Conservation (phyloP, 2,888 invertebrate genomes). For the Gastrophysa polygoni region DNA sequence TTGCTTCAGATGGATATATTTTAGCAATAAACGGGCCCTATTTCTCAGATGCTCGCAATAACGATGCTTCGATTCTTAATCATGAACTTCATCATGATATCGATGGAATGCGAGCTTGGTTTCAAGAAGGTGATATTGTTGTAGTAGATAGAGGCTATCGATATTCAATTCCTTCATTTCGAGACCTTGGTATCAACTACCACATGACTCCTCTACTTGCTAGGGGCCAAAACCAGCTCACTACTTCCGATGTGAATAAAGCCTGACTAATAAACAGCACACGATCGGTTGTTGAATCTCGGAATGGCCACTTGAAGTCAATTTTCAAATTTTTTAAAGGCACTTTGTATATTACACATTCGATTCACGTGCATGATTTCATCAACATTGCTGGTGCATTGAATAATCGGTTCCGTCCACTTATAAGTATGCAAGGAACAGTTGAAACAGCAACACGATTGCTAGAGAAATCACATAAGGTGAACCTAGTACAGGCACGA, state of each 20-base stretch:
- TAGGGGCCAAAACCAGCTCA: conserved; percentile 1
- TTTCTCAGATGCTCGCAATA: neutral
- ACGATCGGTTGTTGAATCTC: neutral
- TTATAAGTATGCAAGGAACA: conserved; percentile 4
- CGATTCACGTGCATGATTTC: conserved; percentile 3
- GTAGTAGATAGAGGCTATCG: conserved; percentile 4
- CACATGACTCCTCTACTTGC: neutral
- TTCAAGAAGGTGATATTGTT: conserved; percentile 4
- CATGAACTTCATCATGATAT: neutral
- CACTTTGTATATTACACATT: neutral
- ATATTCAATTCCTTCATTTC: neutral
- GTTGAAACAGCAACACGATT: conserved; percentile 5
- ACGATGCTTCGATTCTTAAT: conserved; percentile 1
- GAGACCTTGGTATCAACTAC: conserved; percentile 6
- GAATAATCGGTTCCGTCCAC: conserved; percentile 1
- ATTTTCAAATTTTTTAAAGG: conserved; percentile 2
- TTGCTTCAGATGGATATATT: neutral
- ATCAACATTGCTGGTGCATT: too few species aligned
- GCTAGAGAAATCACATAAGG: conserved; percentile 1
- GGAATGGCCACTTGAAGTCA: neutral
- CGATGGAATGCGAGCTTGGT: conserved; percentile 1
- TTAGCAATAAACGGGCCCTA: neutral
- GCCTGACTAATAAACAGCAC: conserved; percentile 2
- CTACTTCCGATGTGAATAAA: conserved; percentile 8
- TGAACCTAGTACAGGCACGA: conserved; percentile 8